phyloP scores from a whole-genome alignment of 92 coral and sea anemone species.

The Actinostola sp. region DNA sequence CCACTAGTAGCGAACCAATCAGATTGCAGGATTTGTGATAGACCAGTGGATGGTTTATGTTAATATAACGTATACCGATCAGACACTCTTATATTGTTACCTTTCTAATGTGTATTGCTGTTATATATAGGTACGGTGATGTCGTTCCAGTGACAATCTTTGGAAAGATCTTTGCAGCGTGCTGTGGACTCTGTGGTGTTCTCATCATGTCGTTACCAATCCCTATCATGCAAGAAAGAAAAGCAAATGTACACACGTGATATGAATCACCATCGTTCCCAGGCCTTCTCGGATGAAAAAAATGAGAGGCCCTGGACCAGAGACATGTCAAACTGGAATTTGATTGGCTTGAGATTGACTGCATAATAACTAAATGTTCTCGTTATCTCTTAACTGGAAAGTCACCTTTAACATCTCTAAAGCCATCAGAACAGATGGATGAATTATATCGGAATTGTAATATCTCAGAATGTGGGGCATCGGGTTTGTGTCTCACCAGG shows the following conservation, averaged over 20 bases:
- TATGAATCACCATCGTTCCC: not conserved
- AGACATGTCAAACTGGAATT: too few relatives aligned
- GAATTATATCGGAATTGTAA: too few relatives aligned
- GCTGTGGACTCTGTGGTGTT: constrained; percentile 88
- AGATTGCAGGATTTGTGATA: too few relatives aligned
- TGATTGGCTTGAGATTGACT: too few relatives aligned
- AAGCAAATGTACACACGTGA: constrained; percentile 23
- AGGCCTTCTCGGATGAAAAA: not conserved
- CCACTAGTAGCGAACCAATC: too few relatives aligned
- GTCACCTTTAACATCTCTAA: too few relatives aligned
- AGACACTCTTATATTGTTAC: not conserved
- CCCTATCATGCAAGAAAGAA: constrained; percentile 90
- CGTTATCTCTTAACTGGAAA: too few relatives aligned
- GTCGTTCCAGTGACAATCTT: constrained; percentile 77
- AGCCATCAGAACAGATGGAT: too few relatives aligned
- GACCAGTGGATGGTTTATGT: too few relatives aligned
- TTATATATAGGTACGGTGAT: constrained; percentile 77
- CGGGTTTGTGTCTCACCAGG: too few relatives aligned
- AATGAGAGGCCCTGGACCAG: not conserved
- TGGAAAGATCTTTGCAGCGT: constrained; percentile 85
- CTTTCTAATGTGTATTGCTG: not conserved
- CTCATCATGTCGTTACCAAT: constrained; percentile 85
- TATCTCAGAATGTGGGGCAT: too few relatives aligned
- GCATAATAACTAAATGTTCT: too few relatives aligned
- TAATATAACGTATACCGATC: not conserved